Conservation (phyloP, 2,797 vertebrate genomes). For the Tauraco hartlaubi region DNA sequence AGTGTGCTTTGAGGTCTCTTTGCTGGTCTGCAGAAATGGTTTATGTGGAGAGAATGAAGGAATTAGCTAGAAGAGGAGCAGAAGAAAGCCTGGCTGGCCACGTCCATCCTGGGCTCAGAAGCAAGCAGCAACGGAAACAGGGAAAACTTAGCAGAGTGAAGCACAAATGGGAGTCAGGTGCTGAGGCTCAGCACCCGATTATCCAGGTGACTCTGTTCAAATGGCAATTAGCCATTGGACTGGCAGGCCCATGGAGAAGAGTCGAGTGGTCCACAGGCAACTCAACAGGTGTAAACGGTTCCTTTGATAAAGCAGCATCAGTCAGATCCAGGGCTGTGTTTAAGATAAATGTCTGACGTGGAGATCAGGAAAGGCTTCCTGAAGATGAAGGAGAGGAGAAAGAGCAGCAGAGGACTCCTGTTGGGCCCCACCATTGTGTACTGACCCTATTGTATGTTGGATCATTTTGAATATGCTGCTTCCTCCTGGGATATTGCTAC, state of each 20-base stretch:
- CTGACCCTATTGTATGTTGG: accelerated
- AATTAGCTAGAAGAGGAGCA: neutral
- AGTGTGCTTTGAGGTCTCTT: neutral
- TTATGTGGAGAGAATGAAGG: neutral
- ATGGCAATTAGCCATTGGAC: neutral
- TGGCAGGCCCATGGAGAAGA: neutral
- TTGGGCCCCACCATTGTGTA: accelerated
- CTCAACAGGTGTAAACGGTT: neutral
- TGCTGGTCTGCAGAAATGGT: neutral
- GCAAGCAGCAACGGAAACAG: neutral
- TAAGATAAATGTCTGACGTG: neutral
- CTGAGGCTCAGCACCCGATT: neutral
- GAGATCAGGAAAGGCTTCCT: neutral
- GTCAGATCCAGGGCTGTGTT: neutral
- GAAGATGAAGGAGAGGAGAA: neutral
- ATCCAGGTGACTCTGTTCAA: neutral
- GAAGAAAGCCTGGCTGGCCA: neutral
- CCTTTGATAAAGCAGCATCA: neutral
- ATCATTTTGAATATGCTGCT: neutral
- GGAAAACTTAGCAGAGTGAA: neutral
- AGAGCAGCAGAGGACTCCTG: neutral
- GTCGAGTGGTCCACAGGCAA: neutral
- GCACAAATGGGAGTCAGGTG: neutral
- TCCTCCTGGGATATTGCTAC: neutral
- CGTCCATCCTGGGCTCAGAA: neutral